phyloP scores from a whole-genome alignment of 2,797 vertebrate species.

The Cuniculus paca region DNA sequence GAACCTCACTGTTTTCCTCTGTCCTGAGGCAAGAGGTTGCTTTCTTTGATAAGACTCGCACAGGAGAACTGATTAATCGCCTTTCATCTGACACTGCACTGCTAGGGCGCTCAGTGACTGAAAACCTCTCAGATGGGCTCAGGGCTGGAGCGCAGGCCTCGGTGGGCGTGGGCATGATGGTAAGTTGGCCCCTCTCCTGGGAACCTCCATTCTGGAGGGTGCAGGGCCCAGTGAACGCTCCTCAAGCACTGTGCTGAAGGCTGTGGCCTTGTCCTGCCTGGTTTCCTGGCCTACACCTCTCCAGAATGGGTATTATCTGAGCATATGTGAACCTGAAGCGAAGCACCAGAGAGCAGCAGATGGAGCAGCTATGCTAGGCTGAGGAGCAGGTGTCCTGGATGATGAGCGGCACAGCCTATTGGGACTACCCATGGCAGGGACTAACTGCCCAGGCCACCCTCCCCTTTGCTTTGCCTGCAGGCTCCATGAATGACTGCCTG shows the following conservation, averaged over 20 bases:
- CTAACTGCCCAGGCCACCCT: not conserved
- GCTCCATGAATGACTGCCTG: not conserved
- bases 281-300: not conserved
- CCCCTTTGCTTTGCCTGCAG: not conserved
- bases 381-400: not conserved
- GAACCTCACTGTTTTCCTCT: slow-evolving; percentile 94
- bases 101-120: slow-evolving; percentile 95
- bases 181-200: slow-evolving; percentile 74
- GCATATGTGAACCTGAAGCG: not conserved
- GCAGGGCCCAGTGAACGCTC: not conserved
- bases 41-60: slow-evolving; percentile 97
- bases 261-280: not conserved
- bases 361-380: not conserved
- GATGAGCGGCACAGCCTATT: fast-evolving
- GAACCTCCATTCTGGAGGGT: not conserved
- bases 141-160: slow-evolving; percentile 95
- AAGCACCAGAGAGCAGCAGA: not conserved
- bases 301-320: not conserved
- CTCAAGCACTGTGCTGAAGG: not conserved
- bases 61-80: slow-evolving; percentile 97
- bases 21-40: slow-evolving; percentile 96
- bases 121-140: slow-evolving; percentile 98
- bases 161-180: slow-evolving; percentile 98
- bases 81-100: slow-evolving; percentile 95
- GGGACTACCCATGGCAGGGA: too few relatives aligned